Evolutionary conservation across 1,140 invertebrate species (phyloP).

Genomic region (Caenorhabditis inopinata): DNA sequence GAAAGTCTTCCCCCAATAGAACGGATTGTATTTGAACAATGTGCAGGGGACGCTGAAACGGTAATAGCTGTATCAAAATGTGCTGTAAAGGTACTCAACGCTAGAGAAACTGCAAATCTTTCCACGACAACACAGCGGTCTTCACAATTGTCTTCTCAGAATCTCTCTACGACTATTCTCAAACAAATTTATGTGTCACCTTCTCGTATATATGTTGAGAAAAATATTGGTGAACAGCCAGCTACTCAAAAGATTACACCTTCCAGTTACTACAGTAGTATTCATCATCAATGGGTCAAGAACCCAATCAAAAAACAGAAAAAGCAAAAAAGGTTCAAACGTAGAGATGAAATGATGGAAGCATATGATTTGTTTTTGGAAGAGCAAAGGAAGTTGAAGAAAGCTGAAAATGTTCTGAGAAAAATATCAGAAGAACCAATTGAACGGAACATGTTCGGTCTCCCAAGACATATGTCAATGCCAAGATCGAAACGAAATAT

Average conservation of each 20-base stretch:
- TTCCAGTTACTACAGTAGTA: background rate
- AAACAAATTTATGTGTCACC: constrained; percentile 14
- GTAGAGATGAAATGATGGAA: constrained; percentile 15
- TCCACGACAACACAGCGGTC: background rate
- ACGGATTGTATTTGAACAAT: constrained; percentile 4
- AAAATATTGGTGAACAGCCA: background rate
- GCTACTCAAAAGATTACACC: background rate
- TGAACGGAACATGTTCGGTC: background rate
- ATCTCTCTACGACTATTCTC: background rate
- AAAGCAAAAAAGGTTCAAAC: background rate
- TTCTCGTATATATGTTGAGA: background rate
- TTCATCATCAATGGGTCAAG: background rate
- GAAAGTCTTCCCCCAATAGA: background rate
- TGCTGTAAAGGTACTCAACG: background rate
- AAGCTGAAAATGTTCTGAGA: background rate
- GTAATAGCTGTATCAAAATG: background rate
- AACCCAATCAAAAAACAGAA: background rate
- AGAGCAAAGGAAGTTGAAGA: constrained; percentile 22
- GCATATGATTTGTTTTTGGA: background rate
- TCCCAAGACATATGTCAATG: background rate
- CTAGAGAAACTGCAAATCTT: background rate
- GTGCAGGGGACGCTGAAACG: background rate
- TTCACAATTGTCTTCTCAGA: background rate
- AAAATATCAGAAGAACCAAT: background rate
- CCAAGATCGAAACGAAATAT: background rate